phyloP scores from a whole-genome alignment of 2,888 invertebrate species.

The Ethmia dodecea region DNA sequence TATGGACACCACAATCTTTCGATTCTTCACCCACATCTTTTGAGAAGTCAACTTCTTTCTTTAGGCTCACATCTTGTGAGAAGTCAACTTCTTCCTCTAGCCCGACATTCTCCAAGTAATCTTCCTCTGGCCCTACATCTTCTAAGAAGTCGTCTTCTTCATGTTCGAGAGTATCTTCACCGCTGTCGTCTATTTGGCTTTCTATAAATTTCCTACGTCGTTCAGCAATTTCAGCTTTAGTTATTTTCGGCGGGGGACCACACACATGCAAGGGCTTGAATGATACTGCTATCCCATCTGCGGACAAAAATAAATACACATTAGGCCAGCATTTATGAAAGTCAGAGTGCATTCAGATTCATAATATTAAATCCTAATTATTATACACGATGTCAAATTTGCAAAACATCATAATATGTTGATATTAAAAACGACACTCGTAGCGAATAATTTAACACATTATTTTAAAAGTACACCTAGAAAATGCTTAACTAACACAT shows the following conservation, averaged over 20 bases:
- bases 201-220: background rate
- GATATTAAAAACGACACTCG: too few species aligned
- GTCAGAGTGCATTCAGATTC: too few species aligned
- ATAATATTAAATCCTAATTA: too few species aligned
- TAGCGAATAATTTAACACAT: too few species aligned
- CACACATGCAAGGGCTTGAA: constrained; percentile 21
- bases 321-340: too few species aligned
- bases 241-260: constrained; percentile 13
- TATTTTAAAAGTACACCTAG: too few species aligned
- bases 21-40: background rate
- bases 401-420: too few species aligned
- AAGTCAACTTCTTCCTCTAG: background rate
- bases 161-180: background rate
- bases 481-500: too few species aligned
- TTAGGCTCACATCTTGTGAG: background rate
- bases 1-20: background rate
- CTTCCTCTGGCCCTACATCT: constrained; percentile 8
- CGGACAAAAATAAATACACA: background rate
- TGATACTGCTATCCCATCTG: constrained; percentile 14
- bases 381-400: too few species aligned
- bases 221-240: background rate
- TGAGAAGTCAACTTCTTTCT: background rate
- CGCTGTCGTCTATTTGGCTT: constrained; percentile 5
- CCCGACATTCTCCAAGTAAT: constrained; percentile 16
- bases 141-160: constrained; percentile 10